phyloP scores from a whole-genome alignment of 2,888 invertebrate species.

The Hypsopygia costalis region DNA sequence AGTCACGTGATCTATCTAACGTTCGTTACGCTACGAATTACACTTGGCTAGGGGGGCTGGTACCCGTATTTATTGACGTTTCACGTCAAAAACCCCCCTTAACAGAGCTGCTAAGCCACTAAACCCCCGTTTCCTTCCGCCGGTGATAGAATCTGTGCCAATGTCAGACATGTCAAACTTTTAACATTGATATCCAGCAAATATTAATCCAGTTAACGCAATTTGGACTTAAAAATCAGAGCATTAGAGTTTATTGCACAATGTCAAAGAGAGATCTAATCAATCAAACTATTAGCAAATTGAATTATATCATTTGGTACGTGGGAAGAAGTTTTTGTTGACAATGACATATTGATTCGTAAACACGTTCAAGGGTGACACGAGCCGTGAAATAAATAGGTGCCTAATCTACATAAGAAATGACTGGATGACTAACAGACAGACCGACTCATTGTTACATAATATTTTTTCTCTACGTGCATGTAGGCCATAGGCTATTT shows the following conservation, averaged over 20 bases:
- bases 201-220: background rate
- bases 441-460: too few species aligned
- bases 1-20: too few species aligned
- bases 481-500: too few species aligned
- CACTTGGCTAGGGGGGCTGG: too few species aligned
- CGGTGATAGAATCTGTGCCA: background rate
- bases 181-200: conserved; percentile 6
- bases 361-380: conserved; percentile 39
- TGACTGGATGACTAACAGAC: too few species aligned
- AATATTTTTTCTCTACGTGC: too few species aligned
- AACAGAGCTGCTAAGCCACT: too few species aligned
- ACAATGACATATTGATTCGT: conserved; percentile 27
- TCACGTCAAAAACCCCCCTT: too few species aligned
- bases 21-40: too few species aligned
- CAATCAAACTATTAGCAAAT: conserved; percentile 6
- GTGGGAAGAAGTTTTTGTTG: conserved; percentile 19
- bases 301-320: conserved; percentile 5
- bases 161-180: conserved; percentile 5
- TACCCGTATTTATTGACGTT: too few species aligned
- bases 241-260: background rate
- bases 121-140: background rate
- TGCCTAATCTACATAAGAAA: background rate
- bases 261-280: background rate
- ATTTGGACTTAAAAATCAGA: background rate
- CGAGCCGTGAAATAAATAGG: background rate